These are phyloP conservation scores for Acromyrmex heyeri DNA, from an alignment of 1,140 invertebrate genomes.

Conservation along the genomic window DNA sequence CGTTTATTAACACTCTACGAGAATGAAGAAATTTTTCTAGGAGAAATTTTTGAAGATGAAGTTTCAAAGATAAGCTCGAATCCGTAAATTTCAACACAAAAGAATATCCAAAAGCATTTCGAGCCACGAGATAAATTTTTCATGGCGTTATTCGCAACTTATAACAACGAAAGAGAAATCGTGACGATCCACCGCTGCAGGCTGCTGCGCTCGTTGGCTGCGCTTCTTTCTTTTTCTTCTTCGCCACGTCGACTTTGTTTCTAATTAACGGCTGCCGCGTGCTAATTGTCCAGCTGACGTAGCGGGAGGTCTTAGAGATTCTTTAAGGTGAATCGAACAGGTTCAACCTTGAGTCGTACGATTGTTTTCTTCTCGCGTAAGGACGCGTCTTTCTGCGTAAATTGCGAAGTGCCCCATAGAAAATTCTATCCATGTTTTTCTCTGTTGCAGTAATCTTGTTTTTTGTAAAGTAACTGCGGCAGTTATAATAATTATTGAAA, in stretches of 20 bases:
- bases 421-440: conserved; percentile 56
- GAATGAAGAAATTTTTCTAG: neutral
- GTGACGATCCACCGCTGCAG: conserved; percentile 28
- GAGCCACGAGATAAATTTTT: conserved; percentile 12
- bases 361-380: conserved; percentile 60
- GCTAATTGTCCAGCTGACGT: conserved; percentile 75
- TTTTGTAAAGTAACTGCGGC: conserved; percentile 8
- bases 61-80: neutral
- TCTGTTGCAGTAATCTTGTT: neutral
- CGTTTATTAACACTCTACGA: neutral
- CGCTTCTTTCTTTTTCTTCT: conserved; percentile 44
- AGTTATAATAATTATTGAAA: neutral
- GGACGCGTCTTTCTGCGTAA: conserved; percentile 62
- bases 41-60: conserved; percentile 2
- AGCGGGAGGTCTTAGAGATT: conserved; percentile 64
- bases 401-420: conserved; percentile 39
- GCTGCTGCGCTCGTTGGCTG: conserved; percentile 43
- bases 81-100: neutral
- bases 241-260: conserved; percentile 65
- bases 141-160: conserved; percentile 6
- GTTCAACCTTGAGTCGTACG: conserved; percentile 35
- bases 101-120: neutral
- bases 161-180: conserved; percentile 59
- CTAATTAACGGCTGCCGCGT: conserved; percentile 76
- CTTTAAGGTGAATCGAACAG: conserved; percentile 52